Conservation (phyloP, 2,113 vertebrate genomes). For the Thermophis baileyi region DNA sequence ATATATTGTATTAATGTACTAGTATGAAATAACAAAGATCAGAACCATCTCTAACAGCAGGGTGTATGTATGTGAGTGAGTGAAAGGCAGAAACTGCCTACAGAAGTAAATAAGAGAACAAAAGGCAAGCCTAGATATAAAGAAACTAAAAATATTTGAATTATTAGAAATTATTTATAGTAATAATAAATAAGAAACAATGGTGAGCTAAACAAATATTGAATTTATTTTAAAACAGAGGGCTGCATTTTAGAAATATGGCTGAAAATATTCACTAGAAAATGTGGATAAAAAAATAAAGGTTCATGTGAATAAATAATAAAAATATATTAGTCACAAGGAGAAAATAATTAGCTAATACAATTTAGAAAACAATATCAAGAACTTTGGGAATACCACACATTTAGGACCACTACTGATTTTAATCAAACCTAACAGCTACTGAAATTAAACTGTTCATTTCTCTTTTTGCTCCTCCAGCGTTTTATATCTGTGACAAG, state of each 20-base stretch:
- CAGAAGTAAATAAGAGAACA: not conserved
- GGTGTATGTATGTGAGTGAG: not conserved
- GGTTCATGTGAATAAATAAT: not conserved
- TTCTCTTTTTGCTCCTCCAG: not conserved
- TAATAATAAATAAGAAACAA: not conserved
- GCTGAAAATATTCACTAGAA: not conserved
- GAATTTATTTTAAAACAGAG: not conserved
- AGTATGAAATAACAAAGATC: not conserved
- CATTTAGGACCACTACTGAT: not conserved
- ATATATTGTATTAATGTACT: too few species aligned
- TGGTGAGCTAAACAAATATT: not conserved
- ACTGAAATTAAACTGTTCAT: not conserved
- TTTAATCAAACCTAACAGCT: not conserved
- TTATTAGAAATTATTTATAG: not conserved
- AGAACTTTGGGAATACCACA: not conserved
- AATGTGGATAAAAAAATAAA: not conserved
- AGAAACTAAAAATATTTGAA: not conserved
- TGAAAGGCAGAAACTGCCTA: not conserved
- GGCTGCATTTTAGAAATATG: not conserved
- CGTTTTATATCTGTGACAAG: not conserved
- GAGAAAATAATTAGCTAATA: not conserved
- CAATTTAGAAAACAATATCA: not conserved
- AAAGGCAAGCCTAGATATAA: not conserved
- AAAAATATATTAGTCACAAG: not conserved
- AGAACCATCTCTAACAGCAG: not conserved